A percentile compares a stretch with the other conserved stretches of the same genome.
Conservation (phyloP, 1,140 invertebrate species). For the Zaprionus taronus region DNA sequence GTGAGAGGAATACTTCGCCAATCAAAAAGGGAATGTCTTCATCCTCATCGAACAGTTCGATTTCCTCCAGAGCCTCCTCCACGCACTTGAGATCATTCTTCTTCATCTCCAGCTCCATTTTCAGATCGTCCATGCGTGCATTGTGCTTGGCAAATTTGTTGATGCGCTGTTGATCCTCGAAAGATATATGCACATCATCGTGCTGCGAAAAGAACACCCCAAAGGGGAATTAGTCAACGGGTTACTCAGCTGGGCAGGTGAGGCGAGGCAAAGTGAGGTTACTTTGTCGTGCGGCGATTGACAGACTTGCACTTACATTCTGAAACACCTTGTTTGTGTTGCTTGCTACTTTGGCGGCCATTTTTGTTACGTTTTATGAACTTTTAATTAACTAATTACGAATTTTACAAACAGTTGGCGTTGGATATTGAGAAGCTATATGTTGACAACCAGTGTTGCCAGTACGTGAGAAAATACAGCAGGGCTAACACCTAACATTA, state of each 20-base stretch:
- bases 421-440: conserved; percentile 4
- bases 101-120: conserved; percentile 95
- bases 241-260: conserved; percentile 1
- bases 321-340: conserved; percentile 77
- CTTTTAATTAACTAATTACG: conserved; percentile 49
- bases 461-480: background rate
- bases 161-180: conserved; percentile 98
- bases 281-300: conserved; percentile 32
- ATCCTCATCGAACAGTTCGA: conserved; percentile 92
- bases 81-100: conserved; percentile 96
- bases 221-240: conserved; percentile 15
- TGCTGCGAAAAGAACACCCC: conserved; percentile 40
- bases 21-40: conserved; percentile 93
- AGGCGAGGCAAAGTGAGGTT: conserved; percentile 69
- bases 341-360: conserved; percentile 79
- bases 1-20: conserved; percentile 95
- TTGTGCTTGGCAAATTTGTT: conserved; percentile 98
- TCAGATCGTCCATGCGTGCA: conserved; percentile 95
- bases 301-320: conserved; percentile 53
- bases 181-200: conserved; percentile 95
- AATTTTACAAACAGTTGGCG: conserved; percentile 67
- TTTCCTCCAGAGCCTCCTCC: conserved; percentile 96
- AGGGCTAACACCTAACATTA: background rate
- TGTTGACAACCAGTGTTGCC: background rate
- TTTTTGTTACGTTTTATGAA: conserved; percentile 43